Evolutionary conservation across 2,113 vertebrate genomes (phyloP).

Genomic region (Scytalopus superciliaris): DNA sequence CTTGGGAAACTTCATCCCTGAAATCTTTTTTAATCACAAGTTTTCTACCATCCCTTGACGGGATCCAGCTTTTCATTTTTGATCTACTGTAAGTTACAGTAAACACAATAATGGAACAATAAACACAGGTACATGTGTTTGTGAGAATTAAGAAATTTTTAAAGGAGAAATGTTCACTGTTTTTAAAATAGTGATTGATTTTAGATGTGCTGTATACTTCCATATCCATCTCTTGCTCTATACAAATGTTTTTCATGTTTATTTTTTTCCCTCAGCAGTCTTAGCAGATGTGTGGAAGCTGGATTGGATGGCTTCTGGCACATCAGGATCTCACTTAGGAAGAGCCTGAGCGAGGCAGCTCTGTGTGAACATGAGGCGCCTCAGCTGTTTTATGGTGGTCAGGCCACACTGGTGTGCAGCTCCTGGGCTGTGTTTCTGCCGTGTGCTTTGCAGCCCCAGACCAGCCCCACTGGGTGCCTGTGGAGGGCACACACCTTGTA

Average conservation of each 20-base stretch:
- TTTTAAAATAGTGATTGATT: not conserved
- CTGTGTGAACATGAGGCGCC: rapidly evolving
- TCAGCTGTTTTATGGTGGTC: not conserved
- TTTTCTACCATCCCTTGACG: not conserved
- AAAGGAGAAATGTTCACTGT: not conserved
- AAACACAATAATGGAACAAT: too few species aligned
- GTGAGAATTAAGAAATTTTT: not conserved
- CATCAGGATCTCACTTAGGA: not conserved
- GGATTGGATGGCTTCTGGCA: not conserved
- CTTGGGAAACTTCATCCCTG: not conserved
- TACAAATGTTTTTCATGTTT: not conserved
- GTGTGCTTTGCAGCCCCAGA: not conserved
- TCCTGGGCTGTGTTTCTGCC: not conserved
- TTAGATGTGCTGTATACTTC: not conserved
- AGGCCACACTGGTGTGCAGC: not conserved
- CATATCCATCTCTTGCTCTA: not conserved
- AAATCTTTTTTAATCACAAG: slow-evolving; percentile 5
- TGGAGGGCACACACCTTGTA: not conserved
- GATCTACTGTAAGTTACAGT: not conserved
- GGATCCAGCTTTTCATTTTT: not conserved
- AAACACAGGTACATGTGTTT: not conserved
- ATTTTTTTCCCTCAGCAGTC: not conserved
- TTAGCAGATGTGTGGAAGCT: not conserved
- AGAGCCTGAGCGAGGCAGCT: not conserved
- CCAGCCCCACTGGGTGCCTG: not conserved